Conservation (phyloP, 2,797 vertebrate species). For the Columba guinea region DNA sequence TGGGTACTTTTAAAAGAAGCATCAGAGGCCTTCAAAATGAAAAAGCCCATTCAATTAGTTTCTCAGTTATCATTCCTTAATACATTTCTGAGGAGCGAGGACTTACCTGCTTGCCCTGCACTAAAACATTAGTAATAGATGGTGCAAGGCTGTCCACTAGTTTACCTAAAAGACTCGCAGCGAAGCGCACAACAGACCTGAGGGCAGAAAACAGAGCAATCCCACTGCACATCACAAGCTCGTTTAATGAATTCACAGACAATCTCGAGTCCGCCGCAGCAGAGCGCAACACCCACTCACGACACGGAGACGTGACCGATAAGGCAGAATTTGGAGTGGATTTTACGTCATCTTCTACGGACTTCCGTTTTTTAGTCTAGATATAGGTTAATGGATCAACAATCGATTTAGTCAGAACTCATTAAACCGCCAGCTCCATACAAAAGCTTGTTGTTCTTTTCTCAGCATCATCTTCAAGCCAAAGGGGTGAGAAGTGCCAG, state of each 20-base stretch:
- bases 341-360: background rate
- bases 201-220: constrained; percentile 88
- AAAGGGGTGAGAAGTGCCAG: background rate
- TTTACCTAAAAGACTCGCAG: constrained; percentile 98
- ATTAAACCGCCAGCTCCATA: constrained; percentile 39
- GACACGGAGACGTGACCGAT: background rate
- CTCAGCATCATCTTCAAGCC: background rate
- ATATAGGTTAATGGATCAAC: background rate
- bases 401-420: constrained; percentile 37
- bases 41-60: constrained; percentile 4
- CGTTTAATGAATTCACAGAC: constrained; percentile 67
- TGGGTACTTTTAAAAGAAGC: background rate
- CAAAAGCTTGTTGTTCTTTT: constrained; percentile 13
- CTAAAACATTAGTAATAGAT: constrained; percentile 99
- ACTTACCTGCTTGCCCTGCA: constrained; percentile 99
- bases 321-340: background rate
- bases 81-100: constrained; percentile 55
- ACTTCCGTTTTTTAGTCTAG: constrained; percentile 15
- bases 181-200: constrained; percentile 98
- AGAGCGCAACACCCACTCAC: background rate
- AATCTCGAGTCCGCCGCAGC: background rate
- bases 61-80: constrained; percentile 41
- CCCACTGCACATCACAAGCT: constrained; percentile 75
- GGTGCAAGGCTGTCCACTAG: constrained; percentile 99
- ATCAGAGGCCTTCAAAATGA: background rate